Evolutionary conservation across 1,140 invertebrate species (phyloP).

Genomic region (Octopus bimaculoides): DNA sequence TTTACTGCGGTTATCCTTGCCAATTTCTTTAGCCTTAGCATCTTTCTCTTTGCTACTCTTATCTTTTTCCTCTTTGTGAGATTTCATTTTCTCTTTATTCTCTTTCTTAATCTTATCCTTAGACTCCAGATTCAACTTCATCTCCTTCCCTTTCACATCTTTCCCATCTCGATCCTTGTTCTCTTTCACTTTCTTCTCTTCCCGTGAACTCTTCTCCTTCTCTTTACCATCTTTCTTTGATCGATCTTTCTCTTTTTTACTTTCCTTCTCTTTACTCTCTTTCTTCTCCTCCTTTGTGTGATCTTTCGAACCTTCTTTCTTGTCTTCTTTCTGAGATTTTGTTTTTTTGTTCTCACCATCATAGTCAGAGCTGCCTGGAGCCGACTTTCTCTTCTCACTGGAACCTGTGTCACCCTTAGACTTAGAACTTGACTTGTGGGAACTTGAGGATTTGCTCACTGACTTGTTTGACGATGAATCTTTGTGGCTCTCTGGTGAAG

Average conservation of each 20-base stretch:
- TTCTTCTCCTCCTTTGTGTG: background rate
- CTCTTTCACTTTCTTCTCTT: background rate
- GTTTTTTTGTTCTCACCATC: background rate
- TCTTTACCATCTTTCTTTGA: background rate
- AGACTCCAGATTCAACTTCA: background rate
- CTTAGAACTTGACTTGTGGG: background rate
- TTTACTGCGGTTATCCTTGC: conserved; percentile 13
- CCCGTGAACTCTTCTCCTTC: background rate
- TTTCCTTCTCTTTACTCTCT: background rate
- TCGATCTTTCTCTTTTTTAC: background rate
- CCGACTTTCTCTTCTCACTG: background rate
- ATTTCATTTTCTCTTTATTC: background rate
- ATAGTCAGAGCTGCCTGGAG: background rate
- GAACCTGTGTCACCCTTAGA: background rate
- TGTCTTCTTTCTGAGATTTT: background rate
- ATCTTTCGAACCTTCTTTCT: background rate
- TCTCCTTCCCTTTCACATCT: background rate
- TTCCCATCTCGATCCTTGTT: background rate
- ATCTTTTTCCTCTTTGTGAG: background rate
- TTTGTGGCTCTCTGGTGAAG: background rate
- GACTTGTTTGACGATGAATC: background rate
- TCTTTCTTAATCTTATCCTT: conserved; percentile 4
- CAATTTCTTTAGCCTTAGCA: background rate
- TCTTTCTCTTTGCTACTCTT: conserved; percentile 10
- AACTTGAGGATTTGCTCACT: background rate